phyloP scores from a whole-genome alignment of 1,140 invertebrate genomes.

The Melipona quadrifasciata region DNA sequence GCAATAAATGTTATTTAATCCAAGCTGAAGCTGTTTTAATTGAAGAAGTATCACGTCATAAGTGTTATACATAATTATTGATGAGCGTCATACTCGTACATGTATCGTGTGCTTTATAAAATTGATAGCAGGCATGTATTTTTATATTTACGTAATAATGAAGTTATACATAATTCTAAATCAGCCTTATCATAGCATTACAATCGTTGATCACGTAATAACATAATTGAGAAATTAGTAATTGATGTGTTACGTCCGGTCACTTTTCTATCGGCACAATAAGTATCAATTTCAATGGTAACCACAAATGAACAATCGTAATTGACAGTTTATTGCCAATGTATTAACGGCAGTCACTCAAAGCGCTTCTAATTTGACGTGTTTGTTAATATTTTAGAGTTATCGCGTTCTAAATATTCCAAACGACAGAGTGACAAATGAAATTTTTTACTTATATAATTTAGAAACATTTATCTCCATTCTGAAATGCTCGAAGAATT shows the following conservation, averaged over 20 bases:
- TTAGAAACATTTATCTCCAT: not conserved
- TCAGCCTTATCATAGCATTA: not conserved
- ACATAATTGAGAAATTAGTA: not conserved
- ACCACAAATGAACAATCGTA: not conserved
- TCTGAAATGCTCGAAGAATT: too few species aligned
- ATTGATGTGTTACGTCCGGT: not conserved
- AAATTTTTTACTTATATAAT: too few species aligned
- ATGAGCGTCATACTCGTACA: not conserved
- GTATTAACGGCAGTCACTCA: not conserved
- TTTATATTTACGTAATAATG: not conserved
- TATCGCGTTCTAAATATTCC: not conserved
- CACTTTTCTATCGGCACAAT: not conserved
- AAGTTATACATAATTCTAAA: not conserved
- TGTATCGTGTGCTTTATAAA: not conserved
- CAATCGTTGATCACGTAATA: not conserved
- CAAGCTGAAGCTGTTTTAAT: not conserved
- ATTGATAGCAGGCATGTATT: not conserved
- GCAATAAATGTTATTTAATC: not conserved
- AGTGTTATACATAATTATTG: not conserved
- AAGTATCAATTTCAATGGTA: conserved; percentile 2
- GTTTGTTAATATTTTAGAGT: not conserved
- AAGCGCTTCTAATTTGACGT: not conserved
- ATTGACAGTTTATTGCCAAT: conserved; percentile 1
- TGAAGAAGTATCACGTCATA: not conserved
- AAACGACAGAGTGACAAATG: too few species aligned